phyloP scores from a whole-genome alignment of 2,113 vertebrate genomes.

The Protobothrops mucrosquamatus region DNA sequence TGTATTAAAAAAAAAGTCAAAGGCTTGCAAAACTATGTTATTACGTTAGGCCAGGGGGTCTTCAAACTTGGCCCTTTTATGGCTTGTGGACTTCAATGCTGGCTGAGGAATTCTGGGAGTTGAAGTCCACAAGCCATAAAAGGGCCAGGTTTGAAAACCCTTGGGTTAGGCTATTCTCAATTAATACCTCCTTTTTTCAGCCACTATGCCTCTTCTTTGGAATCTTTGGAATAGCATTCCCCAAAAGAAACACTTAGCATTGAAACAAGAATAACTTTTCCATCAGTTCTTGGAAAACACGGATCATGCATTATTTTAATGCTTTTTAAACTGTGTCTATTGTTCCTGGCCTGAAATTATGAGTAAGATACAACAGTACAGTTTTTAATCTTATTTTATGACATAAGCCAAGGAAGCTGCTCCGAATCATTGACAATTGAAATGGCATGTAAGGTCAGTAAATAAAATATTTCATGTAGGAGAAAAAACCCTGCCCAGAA shows the following conservation, averaged over 20 bases:
- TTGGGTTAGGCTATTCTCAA: neutral
- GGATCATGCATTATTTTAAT: neutral
- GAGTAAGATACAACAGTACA: neutral
- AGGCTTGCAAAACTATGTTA: neutral
- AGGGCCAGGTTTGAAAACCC: too few relatives aligned
- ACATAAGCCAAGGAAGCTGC: neutral
- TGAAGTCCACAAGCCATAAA: too few relatives aligned
- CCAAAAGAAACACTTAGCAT: too few relatives aligned
- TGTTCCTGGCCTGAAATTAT: neutral
- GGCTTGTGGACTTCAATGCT: too few relatives aligned
- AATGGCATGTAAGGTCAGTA: neutral
- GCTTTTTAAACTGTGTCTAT: neutral
- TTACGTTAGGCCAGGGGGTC: neutral
- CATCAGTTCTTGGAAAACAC: neutral
- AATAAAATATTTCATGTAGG: neutral
- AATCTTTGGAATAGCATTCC: too few relatives aligned
- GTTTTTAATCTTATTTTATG: neutral
- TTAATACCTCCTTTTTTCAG: neutral
- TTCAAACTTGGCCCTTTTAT: too few relatives aligned
- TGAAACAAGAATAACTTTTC: too few relatives aligned
- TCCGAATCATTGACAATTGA: neutral
- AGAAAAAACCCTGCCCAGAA: neutral
- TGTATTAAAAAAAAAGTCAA: neutral
- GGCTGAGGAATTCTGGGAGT: too few relatives aligned
- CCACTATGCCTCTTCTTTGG: neutral